Evolutionary conservation across 2,888 invertebrate genomes (phyloP).

Genomic region (Dolichomitus sp.): DNA sequence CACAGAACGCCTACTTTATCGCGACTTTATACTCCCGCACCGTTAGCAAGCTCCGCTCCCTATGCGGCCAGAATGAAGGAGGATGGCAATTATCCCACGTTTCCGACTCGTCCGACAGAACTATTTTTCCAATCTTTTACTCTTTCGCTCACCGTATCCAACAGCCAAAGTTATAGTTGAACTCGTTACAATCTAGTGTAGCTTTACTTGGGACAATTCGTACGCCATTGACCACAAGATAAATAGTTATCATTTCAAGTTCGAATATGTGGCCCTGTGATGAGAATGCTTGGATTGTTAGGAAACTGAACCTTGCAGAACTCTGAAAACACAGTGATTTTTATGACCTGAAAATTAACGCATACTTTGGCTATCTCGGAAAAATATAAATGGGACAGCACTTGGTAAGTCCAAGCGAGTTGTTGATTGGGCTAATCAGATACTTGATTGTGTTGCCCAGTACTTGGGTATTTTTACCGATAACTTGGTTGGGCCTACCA

Average conservation of each 20-base stretch:
- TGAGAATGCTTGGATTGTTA: neutral
- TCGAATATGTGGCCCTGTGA: neutral
- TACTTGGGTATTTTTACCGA: no score
- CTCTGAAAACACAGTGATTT: neutral
- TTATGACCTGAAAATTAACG: neutral
- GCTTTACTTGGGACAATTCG: conserved; percentile 4
- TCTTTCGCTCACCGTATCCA: conserved; percentile 6
- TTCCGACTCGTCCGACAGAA: conserved; percentile 55
- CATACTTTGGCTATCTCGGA: neutral
- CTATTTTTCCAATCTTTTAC: conserved; percentile 60
- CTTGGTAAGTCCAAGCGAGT: no score
- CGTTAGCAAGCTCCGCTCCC: conserved; percentile 15
- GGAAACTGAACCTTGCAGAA: neutral
- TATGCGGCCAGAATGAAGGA: conserved; percentile 49
- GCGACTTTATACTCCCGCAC: conserved; percentile 50
- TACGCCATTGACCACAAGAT: conserved; percentile 1
- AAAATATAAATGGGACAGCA: no score
- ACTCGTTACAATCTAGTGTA: conserved; percentile 45
- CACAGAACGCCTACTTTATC: conserved; percentile 45
- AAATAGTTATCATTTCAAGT: neutral
- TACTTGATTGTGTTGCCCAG: no score
- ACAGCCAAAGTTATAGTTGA: conserved; percentile 38
- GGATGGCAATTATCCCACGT: conserved; percentile 64
- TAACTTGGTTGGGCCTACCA: no score
- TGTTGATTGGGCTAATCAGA: no score